Conservation (phyloP, 2,113 vertebrate species). For the Oplegnathus fasciatus region DNA sequence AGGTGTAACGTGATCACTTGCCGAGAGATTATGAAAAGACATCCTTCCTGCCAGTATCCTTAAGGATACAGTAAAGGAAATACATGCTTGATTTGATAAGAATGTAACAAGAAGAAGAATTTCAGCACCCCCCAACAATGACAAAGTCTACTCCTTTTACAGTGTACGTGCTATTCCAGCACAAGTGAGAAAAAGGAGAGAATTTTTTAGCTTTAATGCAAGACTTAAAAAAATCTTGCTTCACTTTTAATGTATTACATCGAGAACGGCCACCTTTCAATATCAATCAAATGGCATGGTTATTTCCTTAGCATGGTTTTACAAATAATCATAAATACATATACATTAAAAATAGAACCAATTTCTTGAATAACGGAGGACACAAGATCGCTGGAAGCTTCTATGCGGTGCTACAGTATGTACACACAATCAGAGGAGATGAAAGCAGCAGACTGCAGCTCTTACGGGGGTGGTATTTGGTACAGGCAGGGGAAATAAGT, state of each 20-base stretch:
- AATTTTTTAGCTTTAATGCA: background rate
- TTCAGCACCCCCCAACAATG: background rate
- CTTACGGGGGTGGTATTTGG: conserved; percentile 32
- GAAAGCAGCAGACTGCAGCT: conserved; percentile 31
- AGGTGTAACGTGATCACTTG: conserved; percentile 51
- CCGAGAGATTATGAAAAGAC: conserved; percentile 52
- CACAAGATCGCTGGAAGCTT: conserved; percentile 20
- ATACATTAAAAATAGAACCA: background rate
- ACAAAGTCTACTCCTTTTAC: conserved; percentile 23
- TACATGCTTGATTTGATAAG: conserved; percentile 60
- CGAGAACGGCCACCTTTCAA: background rate
- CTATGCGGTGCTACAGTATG: background rate
- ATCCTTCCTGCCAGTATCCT: conserved; percentile 40
- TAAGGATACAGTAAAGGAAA: conserved; percentile 53
- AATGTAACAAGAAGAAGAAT: conserved; percentile 52
- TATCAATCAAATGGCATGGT: background rate
- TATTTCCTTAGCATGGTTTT: background rate
- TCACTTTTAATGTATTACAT: background rate
- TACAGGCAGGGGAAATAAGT: conserved; percentile 48
- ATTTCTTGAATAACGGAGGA: background rate
- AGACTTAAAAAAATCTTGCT: background rate
- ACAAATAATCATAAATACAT: background rate
- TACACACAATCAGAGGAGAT: conserved; percentile 2
- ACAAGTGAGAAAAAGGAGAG: background rate
- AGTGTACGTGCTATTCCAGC: conserved; percentile 7